These are phyloP conservation scores for Allophyes oxyacanthae DNA, from an alignment of 2,888 invertebrate genomes.

Conservation along the genomic window DNA sequence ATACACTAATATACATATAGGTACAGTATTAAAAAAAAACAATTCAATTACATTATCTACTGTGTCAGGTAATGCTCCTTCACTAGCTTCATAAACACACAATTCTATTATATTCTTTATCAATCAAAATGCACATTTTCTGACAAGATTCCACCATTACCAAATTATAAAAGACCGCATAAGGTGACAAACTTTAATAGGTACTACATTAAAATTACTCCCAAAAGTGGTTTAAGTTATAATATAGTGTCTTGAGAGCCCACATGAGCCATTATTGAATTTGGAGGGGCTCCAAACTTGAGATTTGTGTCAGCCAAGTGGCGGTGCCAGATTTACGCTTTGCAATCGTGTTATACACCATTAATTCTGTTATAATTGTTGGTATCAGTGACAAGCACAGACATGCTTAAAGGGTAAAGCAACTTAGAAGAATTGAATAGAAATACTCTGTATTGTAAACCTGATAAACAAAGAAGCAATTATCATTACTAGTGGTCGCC, in stretches of 20 bases:
- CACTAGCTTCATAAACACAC: too few species aligned
- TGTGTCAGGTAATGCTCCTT: too few species aligned
- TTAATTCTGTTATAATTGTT: slow-evolving; percentile 61
- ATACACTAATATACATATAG: too few species aligned
- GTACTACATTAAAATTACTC: slow-evolving; percentile 43
- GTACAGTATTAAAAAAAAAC: too few species aligned
- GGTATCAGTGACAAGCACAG: slow-evolving; percentile 25
- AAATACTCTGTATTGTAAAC: too few species aligned
- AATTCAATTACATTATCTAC: too few species aligned
- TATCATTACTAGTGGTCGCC: too few species aligned
- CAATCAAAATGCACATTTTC: slow-evolving; percentile 10
- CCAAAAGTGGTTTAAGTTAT: slow-evolving; percentile 57
- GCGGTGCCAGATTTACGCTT: slow-evolving; percentile 77
- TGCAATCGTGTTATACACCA: slow-evolving; percentile 60
- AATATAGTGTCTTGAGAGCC: slow-evolving; percentile 72
- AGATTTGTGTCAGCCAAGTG: slow-evolving; percentile 79
- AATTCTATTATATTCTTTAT: too few species aligned
- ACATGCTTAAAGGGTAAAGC: too few species aligned
- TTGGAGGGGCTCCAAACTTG: slow-evolving; percentile 77
- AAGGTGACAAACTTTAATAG: slow-evolving; percentile 49
- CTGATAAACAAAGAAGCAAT: too few species aligned
- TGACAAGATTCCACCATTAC: slow-evolving; percentile 6
- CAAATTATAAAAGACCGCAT: slow-evolving; percentile 18
- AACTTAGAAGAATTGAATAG: too few species aligned
- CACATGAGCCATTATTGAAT: slow-evolving; percentile 78